These are phyloP conservation scores for Lucinisca nassula DNA, from an alignment of 2,888 invertebrate genomes.

Conservation along the genomic window DNA sequence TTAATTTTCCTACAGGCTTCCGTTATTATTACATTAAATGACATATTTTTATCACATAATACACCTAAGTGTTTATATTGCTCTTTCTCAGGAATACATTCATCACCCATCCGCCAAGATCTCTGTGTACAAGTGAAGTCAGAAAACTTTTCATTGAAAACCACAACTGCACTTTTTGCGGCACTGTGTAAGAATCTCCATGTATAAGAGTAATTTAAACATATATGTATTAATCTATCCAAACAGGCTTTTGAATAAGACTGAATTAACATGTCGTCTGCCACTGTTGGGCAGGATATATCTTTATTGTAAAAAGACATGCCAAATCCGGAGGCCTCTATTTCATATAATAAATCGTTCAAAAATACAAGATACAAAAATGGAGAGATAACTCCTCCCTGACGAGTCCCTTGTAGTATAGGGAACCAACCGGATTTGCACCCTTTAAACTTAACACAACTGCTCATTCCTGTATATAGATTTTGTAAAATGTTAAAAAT, in stretches of 20 bases:
- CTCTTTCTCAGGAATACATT: not conserved
- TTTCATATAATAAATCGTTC: not conserved
- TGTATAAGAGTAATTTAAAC: not conserved
- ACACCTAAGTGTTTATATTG: conserved; percentile 12
- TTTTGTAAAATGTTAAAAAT: not conserved
- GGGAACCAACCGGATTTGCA: conserved; percentile 15
- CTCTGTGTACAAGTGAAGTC: not conserved
- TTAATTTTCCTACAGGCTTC: conserved; percentile 4
- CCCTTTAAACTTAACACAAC: not conserved
- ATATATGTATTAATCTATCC: not conserved
- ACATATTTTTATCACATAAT: not conserved
- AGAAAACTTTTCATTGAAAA: not conserved
- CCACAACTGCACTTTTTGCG: not conserved
- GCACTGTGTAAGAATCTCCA: conserved; percentile 17
- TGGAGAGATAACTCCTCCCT: conserved; percentile 31
- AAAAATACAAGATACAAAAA: conserved; percentile 17
- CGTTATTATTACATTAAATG: not conserved
- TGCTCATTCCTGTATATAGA: conserved; percentile 1
- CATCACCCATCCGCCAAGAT: not conserved
- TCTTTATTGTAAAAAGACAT: not conserved
- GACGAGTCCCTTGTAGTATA: conserved; percentile 20
- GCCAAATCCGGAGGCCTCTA: not conserved
- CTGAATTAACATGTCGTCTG: conserved; percentile 30
- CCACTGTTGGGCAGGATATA: conserved; percentile 10
- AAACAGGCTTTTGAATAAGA: conserved; percentile 4